Evolutionary conservation across 2,888 invertebrate genomes (phyloP), one percentile per base, ranked within the genome.

Genomic region (Drosophila demipolita): DNA sequence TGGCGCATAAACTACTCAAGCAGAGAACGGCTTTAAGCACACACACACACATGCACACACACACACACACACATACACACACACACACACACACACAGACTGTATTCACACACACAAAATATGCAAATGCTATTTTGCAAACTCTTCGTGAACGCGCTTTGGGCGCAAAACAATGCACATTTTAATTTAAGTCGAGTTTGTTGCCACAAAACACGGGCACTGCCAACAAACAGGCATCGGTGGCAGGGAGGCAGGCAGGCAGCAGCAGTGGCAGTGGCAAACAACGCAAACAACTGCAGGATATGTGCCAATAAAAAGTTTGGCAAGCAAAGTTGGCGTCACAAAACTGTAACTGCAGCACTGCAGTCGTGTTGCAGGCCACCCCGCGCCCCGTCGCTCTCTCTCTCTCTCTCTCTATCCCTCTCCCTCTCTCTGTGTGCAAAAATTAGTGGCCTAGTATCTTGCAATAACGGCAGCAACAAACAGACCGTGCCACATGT

Each of bases 241-340:
- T 63, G 20, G 40, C 55, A 55, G 2, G 29, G 29, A 49, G 50
- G 40, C 64, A 54, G 45, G 36, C 52, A 36, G 26, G 57, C 71
- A 66, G 29, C 64, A 64, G 55, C 45, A 49, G 33, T 45, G 6
- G 29, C 29, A 29, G 29, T 29, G 55, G 42, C 67, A 63, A 58
- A 52, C 69, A 64, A 48, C 36, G 54, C 55, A 29, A 48, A 64
- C 67, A 68, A 61, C 73, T 79, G 83, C 68, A 79, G 89, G 75
- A 89, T 86, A 85, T 89, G 89, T 89, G 86, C 89, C 90, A 87
- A 89, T 89, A 87, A 87, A 87, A 85, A 87, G 88, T 87, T 87
- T 87, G 87, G 87, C 87, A 87, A 89, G 87, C 87, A 87, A 87
- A 87, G 86, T 87, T 87, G 87, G 87, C 87, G 90, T 85, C 87